Conservation (phyloP, 1,140 invertebrate genomes). For the Apis florea region DNA sequence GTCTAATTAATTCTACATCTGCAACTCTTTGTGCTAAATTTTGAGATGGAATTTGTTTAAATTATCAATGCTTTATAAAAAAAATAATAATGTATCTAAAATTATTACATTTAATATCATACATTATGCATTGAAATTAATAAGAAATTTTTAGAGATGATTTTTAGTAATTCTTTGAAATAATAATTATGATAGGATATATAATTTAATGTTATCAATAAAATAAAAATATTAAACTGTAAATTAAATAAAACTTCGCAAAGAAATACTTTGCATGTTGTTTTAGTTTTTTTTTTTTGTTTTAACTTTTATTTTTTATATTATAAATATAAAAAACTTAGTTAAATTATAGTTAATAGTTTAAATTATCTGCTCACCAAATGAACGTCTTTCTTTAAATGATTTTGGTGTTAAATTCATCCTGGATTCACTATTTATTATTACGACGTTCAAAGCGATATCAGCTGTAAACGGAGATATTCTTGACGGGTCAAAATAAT, state of each 20-base stretch:
- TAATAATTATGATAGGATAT: background rate
- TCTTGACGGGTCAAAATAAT: constrained; percentile 56
- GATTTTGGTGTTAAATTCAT: constrained; percentile 70
- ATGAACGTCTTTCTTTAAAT: constrained; percentile 74
- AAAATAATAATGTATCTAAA: background rate
- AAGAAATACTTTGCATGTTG: background rate
- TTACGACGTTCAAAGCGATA: constrained; percentile 58
- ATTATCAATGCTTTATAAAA: background rate
- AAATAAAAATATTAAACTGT: constrained; percentile 1
- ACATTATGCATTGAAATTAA: constrained; percentile 12
- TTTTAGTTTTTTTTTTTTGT: background rate
- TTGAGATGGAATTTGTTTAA: background rate
- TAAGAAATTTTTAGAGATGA: background rate
- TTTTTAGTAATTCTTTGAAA: background rate
- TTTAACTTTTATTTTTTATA: too few species aligned
- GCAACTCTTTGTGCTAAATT: constrained; percentile 77
- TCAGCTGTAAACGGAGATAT: constrained; percentile 49
- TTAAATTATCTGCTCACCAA: constrained; percentile 65
- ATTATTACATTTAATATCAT: constrained; percentile 18
- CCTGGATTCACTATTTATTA: constrained; percentile 49
- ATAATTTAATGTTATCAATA: background rate
- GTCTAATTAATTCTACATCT: constrained; percentile 79
- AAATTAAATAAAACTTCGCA: background rate
- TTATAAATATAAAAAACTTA: background rate
- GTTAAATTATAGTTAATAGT: background rate